phyloP scores from a whole-genome alignment of 2,888 invertebrate species.

The Drosophila falleni region DNA sequence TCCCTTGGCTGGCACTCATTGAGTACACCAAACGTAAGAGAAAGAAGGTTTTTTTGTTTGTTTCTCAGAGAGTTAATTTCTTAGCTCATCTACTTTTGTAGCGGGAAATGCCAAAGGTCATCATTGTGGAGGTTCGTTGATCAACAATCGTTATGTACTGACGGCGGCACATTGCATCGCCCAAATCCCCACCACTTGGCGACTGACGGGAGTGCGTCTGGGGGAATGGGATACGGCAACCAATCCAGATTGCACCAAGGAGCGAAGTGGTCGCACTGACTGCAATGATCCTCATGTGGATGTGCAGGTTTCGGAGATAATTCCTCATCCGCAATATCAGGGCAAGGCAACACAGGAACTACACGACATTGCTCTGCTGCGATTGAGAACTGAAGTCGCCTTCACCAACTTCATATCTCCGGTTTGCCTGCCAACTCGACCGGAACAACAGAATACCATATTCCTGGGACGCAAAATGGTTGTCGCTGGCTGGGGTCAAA shows the following conservation, averaged over 20 bases:
- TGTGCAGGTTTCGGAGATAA: conserved; percentile 87
- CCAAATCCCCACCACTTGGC: conserved; percentile 89
- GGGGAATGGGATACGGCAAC: conserved; percentile 84
- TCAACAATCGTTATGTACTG: conserved; percentile 88
- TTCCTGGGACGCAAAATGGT: conserved; percentile 85
- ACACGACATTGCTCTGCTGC: conserved; percentile 90
- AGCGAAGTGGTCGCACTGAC: conserved; percentile 81
- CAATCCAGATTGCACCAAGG: conserved; percentile 78
- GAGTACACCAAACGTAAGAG: conserved; percentile 85
- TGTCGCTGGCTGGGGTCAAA: conserved; percentile 89
- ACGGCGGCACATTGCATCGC: conserved; percentile 92
- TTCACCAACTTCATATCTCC: conserved; percentile 87
- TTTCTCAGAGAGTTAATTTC: neutral
- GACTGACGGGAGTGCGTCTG: conserved; percentile 84
- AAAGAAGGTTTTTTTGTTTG: too few relatives aligned
- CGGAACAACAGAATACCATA: conserved; percentile 72
- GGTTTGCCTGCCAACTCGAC: conserved; percentile 87
- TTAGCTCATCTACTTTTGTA: conserved; percentile 63
- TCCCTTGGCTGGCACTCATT: conserved; percentile 86
- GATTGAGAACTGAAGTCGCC: conserved; percentile 86
- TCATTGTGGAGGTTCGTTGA: conserved; percentile 91
- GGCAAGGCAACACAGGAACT: conserved; percentile 87
- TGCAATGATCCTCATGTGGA: conserved; percentile 88
- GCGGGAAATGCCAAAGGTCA: conserved; percentile 88
- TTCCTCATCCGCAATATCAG: conserved; percentile 88